phyloP scores from a whole-genome alignment of 2,797 vertebrate species.

The Erpetoichthys calabaricus region DNA sequence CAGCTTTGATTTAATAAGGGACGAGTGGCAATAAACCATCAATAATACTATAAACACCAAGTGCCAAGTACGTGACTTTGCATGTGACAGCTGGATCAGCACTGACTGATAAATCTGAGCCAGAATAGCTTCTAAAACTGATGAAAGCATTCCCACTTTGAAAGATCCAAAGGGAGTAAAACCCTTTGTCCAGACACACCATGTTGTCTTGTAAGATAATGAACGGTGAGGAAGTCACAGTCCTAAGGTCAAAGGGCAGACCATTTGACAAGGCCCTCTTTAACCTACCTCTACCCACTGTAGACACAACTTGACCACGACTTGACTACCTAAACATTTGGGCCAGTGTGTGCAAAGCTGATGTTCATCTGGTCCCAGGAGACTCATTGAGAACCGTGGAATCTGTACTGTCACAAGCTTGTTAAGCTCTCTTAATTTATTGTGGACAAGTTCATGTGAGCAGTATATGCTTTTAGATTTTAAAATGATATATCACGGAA shows the following conservation, averaged over 20 bases:
- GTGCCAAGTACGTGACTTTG: slow-evolving; percentile 17
- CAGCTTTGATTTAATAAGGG: slow-evolving; percentile 11
- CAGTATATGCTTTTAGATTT: background rate
- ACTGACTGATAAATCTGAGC: slow-evolving; percentile 27
- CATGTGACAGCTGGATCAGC: slow-evolving; percentile 30
- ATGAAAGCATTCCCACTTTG: slow-evolving; percentile 13
- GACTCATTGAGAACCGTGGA: slow-evolving; percentile 13
- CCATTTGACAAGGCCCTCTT: no score
- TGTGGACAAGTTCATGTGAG: background rate
- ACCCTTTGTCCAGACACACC: no score
- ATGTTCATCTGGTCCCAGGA: slow-evolving; percentile 16
- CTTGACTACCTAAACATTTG: background rate
- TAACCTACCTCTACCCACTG: no score
- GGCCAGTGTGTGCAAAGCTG: slow-evolving; percentile 17
- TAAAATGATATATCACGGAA: no score
- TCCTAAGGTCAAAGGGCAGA: slow-evolving; percentile 32
- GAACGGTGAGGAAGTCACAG: slow-evolving; percentile 20
- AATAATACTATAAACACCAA: slow-evolving; percentile 7
- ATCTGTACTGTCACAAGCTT: no score
- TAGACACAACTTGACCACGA: no score
- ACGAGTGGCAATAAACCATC: background rate
- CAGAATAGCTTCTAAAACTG: background rate
- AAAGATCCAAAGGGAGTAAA: no score
- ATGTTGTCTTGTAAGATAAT: slow-evolving; percentile 26
- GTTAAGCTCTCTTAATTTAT: background rate